phyloP scores from a whole-genome alignment of 2,113 vertebrate genomes.

The Eulemur macaco region DNA sequence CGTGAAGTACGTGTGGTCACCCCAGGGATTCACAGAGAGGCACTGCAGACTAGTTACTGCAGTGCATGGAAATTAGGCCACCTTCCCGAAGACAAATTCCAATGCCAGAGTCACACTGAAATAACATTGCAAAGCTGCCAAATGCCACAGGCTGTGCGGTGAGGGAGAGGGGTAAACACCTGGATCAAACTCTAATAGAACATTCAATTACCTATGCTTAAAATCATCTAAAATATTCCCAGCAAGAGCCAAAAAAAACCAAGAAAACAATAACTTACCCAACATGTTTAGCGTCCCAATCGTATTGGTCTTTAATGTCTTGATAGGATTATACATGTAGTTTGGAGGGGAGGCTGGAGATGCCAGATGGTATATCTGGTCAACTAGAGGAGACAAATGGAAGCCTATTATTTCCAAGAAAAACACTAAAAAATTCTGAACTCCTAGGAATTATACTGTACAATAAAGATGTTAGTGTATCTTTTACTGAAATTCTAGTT shows the following conservation, averaged over 20 bases:
- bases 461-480: not conserved
- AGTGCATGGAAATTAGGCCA: not conserved
- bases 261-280: slow-evolving; percentile 86
- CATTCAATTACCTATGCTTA: fast-evolving
- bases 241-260: not conserved
- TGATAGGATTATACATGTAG: slow-evolving; percentile 99
- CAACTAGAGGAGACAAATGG: slow-evolving; percentile 86
- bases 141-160: fast-evolving
- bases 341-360: slow-evolving; percentile 99
- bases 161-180: not conserved
- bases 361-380: slow-evolving; percentile 98
- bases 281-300: slow-evolving; percentile 99
- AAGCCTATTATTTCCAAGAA: slow-evolving; percentile 24
- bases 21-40: not conserved
- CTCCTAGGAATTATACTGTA: not conserved
- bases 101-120: not conserved
- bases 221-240: not conserved
- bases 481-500: slow-evolving; percentile 1
- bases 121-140: not conserved
- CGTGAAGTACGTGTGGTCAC: not conserved
- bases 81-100: not conserved
- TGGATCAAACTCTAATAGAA: not conserved
- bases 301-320: slow-evolving; percentile 98
- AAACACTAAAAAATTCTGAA: not conserved
- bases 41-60: not conserved